Percentiles rank a stretch among this genome's conserved stretches.
Conservation (phyloP, 2,113 vertebrate species). For the Herpailurus yagouaroundi region DNA sequence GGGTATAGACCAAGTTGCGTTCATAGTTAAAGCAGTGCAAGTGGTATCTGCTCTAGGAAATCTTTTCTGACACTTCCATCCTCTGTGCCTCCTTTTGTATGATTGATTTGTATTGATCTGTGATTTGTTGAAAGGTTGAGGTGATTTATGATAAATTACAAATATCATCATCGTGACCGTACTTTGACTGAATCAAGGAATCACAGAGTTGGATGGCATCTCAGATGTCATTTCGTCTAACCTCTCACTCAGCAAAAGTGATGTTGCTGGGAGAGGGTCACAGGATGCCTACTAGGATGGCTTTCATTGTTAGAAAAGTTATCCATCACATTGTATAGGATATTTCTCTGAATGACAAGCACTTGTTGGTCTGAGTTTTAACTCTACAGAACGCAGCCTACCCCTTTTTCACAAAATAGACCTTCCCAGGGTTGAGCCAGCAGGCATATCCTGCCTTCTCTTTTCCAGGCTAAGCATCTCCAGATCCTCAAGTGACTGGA, state of each 20-base stretch:
- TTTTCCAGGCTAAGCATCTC: neutral
- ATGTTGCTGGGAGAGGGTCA: neutral
- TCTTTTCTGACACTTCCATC: neutral
- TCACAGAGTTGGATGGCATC: neutral
- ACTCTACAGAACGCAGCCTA: neutral
- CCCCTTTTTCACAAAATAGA: neutral
- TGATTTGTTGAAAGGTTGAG: slow-evolving; percentile 10
- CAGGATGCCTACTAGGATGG: neutral
- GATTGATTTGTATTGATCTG: neutral
- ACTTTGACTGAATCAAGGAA: neutral
- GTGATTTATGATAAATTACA: slow-evolving; percentile 33
- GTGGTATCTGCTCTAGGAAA: neutral
- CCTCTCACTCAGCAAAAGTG: neutral
- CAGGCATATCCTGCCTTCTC: neutral
- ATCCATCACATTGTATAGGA: neutral
- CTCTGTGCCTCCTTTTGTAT: neutral
- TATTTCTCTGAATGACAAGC: neutral
- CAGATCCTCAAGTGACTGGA: neutral
- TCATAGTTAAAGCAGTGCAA: slow-evolving; percentile 6
- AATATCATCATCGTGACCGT: neutral
- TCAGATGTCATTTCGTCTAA: neutral
- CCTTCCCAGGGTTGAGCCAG: neutral
- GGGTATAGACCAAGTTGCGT: neutral
- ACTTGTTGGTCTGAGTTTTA: neutral
- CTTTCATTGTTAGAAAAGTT: slow-evolving; percentile 13